Conservation (phyloP, 2,797 vertebrate genomes). For the Sebastes trivittatus region DNA sequence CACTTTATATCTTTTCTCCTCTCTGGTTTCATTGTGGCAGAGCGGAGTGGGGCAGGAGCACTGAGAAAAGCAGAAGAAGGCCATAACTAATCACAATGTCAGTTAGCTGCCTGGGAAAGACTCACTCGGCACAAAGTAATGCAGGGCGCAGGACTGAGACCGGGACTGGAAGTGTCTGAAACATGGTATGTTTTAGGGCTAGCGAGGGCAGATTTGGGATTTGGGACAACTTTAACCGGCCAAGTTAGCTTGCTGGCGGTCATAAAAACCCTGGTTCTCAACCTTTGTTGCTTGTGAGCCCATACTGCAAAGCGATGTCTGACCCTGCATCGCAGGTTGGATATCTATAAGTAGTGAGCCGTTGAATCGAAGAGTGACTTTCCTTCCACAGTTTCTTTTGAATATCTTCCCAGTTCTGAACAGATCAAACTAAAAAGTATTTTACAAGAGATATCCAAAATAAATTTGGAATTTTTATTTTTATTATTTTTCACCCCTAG, state of each 20-base stretch:
- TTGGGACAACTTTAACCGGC: background rate
- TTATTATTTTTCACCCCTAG: accelerated
- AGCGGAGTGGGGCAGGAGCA: slow-evolving; percentile 55
- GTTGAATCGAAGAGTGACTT: background rate
- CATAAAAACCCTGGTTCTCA: background rate
- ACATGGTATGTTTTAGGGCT: background rate
- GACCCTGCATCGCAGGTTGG: background rate
- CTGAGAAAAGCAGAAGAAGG: slow-evolving; percentile 80
- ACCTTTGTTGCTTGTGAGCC: background rate
- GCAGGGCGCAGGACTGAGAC: slow-evolving; percentile 28
- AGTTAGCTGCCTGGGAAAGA: slow-evolving; percentile 87
- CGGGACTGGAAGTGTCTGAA: slow-evolving; percentile 6
- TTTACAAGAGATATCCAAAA: background rate
- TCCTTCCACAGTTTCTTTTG: background rate
- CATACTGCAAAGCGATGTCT: background rate
- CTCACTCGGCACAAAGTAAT: slow-evolving; percentile 60
- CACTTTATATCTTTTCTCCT: slow-evolving; percentile 61
- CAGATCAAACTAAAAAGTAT: background rate
- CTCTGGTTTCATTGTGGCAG: slow-evolving; percentile 68
- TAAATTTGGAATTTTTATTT: background rate
- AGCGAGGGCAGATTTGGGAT: background rate
- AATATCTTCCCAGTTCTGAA: background rate
- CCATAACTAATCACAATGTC: slow-evolving; percentile 90
- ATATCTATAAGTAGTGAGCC: background rate
- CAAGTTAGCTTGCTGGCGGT: background rate